Base-by-base conservation (phyloP, 1,140 invertebrate genomes). In the Pogonognathellus flavescens region DNA sequence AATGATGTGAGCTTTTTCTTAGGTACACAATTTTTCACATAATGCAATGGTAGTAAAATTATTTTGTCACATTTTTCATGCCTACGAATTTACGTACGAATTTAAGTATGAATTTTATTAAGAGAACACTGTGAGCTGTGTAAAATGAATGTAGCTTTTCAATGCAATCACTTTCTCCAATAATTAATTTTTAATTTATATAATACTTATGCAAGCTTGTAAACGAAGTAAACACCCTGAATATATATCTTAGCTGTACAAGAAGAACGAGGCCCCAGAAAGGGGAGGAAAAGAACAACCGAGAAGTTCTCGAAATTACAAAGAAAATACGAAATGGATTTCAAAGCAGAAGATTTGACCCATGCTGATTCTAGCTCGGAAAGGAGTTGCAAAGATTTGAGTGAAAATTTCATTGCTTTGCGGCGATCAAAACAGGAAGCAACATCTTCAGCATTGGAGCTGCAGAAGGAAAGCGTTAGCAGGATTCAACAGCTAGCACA, bases 211-310 rank as follows among this genome's bases (percentile, higher is more conserved):
- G n/a, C n/a, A n/a, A n/a, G n/a, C n/a, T n/a, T n/a, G n/a, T n/a
- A n/a, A n/a, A n/a, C n/a, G n/a, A n/a, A n/a, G n/a, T n/a, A n/a
- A n/a, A n/a, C n/a, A n/a, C n/a, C n/a, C n/a, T n/a, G n/a, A n/a
- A n/a, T n/a, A n/a, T n/a, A n/a, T n/a, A n/a, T n/a, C 22, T 66
- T 85, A 92, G 95, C 95, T 59, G 95, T 96, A 6, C 95, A 96
- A 91, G 94, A 95, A 90, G 95, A 96, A 90, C 90, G 95, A 84
- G 95, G 95, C 7, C 95, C 95, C 1, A 91, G 95, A 72, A 92
- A 92, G 88, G 91, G 89, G 55, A 93, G 91, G 18, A 89, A 88
- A 57, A 72, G 31, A 76, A 31, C 53, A n/a, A 11, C 59, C 25
- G 14, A 84, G 10, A 22, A 18, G 50, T 14, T 25, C 13, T 20